Base-by-base conservation (phyloP, 92 coral and sea anemone genomes). In the Epizoanthus ramosus region DNA sequence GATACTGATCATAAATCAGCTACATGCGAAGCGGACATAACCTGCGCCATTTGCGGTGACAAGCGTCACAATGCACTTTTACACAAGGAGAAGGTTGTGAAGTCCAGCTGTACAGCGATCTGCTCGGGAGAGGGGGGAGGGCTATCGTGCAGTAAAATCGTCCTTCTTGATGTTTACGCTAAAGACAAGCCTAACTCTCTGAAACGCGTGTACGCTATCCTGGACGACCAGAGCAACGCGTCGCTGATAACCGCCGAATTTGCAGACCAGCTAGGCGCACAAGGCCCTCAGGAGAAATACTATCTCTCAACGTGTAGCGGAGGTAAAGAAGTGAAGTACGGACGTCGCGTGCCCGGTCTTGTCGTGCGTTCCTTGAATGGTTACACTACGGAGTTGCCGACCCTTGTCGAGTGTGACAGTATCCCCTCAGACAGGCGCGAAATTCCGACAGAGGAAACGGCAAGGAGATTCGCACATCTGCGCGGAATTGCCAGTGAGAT, bases 181-280 rank as follows among this genome's bases (percentile, higher is more conserved):
- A 53, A 87, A 15, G 59, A 64, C 18, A 19, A 33, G 43, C 83
- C 76, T 23, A 50, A 82, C 15, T 28, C 68, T 22, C 4, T n/a
- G 5, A 31, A 45, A 14, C 80, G 88, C 35, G 84, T 70, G 19
- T 88, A 88, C 68, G 91, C 88, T 8, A 57, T 88, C 47, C 53
- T 88, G 12, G 88, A 88, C 85, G 91, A 88, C 52, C 91, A 88
- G 73, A 88, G 91, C 69, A 88, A 84, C 60, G 88, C 91, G 5
- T 88, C 91, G 8, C 57, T 88, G 80, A 77, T 88, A 9, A 88
- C 72, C 39, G 41, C 84, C 10, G 83, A 74, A 4, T 72, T 87
- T 13, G 84, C 68, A 12, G 84, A 87, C 67, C 18, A 47, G 79
- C 57, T 87, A 60, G 79, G 74, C 7, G 59, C 52, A 22, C 64